Percentiles rank a stretch among this genome's conserved stretches.
Conservation (phyloP, 2,113 vertebrate species). For the Vicugna pacos region DNA sequence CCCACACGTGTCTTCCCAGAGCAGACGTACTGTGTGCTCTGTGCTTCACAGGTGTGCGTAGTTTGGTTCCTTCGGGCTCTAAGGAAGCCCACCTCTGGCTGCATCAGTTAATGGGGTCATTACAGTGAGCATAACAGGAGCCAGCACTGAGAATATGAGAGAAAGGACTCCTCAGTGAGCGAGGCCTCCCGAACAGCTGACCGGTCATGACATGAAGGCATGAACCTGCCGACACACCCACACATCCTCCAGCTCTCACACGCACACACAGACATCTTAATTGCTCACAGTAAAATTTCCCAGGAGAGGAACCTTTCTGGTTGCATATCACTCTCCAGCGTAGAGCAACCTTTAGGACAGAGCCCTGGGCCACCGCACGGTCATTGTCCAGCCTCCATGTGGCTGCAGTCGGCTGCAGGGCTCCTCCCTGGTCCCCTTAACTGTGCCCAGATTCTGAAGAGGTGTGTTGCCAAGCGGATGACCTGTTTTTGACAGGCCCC, state of each 20-base stretch:
- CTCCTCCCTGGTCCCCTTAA: background rate
- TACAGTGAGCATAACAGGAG: background rate
- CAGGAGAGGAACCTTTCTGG: background rate
- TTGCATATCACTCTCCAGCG: rapidly evolving
- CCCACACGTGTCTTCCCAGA: background rate
- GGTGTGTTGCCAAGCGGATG: background rate
- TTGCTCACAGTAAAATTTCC: background rate
- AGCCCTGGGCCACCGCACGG: background rate
- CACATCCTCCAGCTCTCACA: rapidly evolving
- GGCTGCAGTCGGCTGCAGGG: too few relatives aligned
- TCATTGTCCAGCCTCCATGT: background rate
- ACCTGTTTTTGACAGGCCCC: background rate
- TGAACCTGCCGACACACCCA: background rate
- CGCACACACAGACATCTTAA: too few relatives aligned
- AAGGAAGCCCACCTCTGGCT: background rate
- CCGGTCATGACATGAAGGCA: rapidly evolving
- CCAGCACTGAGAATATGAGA: background rate
- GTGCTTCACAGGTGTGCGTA: too few relatives aligned
- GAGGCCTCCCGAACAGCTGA: too few relatives aligned
- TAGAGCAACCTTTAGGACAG: background rate
- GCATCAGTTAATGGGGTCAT: background rate
- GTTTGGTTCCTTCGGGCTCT: background rate
- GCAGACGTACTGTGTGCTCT: background rate
- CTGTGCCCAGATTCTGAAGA: background rate
- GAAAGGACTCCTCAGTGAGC: background rate